Evolutionary conservation across 2,113 vertebrate genomes (phyloP), one percentile per base, ranked within the genome.

Genomic region (Bubo scandiacus): DNA sequence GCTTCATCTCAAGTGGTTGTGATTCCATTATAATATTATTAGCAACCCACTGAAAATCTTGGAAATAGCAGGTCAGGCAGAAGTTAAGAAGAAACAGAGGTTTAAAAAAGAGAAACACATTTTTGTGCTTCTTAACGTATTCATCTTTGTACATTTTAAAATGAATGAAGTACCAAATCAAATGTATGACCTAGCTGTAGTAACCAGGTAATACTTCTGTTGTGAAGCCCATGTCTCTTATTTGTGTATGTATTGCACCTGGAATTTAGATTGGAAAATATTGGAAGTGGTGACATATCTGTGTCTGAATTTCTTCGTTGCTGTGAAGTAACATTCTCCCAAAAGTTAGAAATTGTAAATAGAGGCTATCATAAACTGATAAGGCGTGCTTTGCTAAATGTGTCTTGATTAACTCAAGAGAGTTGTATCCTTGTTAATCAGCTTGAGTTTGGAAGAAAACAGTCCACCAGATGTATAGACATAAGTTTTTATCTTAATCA

Each of bases 401-500:
- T 91, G 66, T 49, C 88, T 70, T 54, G 78, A 75, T 79, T 82
- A 82, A 77, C 81, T 94, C 42, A 14, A 63, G 84, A 15, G 58
- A 88, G 40, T 79, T 79, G 68, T 89, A 81, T 87, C 52, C 40
- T 81, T 82, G 84, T 83, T 94, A 94, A 96, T 93, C 92, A 86
- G 23, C 73, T 75, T 36, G 57, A 97, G 85, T 90, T 92, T 96
- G 93, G 96, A 96, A 96, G 84, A 92, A 97, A 95, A 94, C 73
- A 84, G 84, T 87, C 96, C 57, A 72, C 38, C 94, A 96, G 96
- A 95, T 96, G 96, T 71, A 90, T 92, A 96, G 96, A 95, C 94
- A 91, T 96, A 97, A 96, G 94, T 94, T 97, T 96, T 96, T 92
- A 90, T 91, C 92, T 80, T 93, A 94, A 96, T 97, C 93, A 97